These are phyloP conservation scores for Hirtodrosophila trivittata DNA, from an alignment of 2,888 invertebrate genomes.

Conservation along the genomic window DNA sequence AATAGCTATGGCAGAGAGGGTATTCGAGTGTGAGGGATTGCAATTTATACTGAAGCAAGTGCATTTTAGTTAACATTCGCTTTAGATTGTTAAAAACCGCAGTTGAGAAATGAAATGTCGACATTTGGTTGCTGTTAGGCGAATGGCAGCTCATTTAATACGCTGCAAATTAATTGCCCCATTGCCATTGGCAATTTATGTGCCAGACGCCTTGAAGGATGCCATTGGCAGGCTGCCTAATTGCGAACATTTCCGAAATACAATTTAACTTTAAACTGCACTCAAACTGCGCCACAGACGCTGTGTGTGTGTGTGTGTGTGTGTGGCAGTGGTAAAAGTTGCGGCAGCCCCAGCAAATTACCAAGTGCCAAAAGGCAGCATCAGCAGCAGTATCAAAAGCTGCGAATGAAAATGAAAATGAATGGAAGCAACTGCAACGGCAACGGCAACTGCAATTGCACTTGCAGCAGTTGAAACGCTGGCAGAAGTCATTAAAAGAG, in stretches of 20 bases:
- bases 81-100: conserved; percentile 1
- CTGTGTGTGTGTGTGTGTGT: background rate
- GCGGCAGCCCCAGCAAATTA: conserved; percentile 62
- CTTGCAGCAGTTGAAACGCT: conserved; percentile 60
- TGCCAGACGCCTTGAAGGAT: conserved; percentile 39
- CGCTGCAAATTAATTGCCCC: conserved; percentile 74
- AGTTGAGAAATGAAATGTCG: conserved; percentile 24
- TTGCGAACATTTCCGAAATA: conserved; percentile 79
- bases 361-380: conserved; percentile 63
- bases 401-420: conserved; percentile 28
- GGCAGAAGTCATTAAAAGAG: conserved; percentile 73
- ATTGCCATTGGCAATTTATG: conserved; percentile 70
- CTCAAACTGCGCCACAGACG: conserved; percentile 65
- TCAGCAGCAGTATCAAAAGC: conserved; percentile 10
- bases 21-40: too few relatives aligned
- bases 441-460: conserved; percentile 30
- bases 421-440: conserved; percentile 47
- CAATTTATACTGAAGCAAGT: conserved; percentile 2
- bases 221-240: conserved; percentile 79
- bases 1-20: too few relatives aligned
- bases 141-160: conserved; percentile 74
- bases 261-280: conserved; percentile 81
- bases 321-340: conserved; percentile 54
- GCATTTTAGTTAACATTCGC: conserved; percentile 28
- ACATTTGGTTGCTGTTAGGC: conserved; percentile 35